Conservation (phyloP, 2,888 invertebrate genomes). For the Ennomos quercinarius region DNA sequence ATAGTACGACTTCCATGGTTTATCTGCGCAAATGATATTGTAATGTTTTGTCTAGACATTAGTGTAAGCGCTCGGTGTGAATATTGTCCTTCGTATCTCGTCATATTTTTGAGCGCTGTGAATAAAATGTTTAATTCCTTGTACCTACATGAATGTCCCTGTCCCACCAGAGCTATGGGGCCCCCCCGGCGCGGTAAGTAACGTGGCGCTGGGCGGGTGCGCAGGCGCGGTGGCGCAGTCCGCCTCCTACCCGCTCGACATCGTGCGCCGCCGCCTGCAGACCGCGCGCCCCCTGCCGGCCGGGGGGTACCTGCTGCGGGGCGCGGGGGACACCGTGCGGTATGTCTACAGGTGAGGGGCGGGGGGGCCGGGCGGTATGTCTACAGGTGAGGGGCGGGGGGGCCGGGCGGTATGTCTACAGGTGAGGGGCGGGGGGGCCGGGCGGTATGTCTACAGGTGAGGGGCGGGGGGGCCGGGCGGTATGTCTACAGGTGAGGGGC, state of each 20-base stretch:
- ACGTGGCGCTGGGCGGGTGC: slow-evolving; percentile 93
- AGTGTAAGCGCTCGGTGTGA: no score
- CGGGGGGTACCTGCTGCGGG: slow-evolving; percentile 75
- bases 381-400: slow-evolving; percentile 65
- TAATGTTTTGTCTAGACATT: no score
- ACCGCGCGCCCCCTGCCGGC: slow-evolving; percentile 79
- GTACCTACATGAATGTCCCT: no score
- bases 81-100: no score
- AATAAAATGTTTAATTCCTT: no score
- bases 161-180: no score
- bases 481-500: slow-evolving; percentile 1
- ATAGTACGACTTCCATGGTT: no score
- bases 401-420: slow-evolving; percentile 1
- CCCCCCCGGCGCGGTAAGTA: slow-evolving; percentile 79
- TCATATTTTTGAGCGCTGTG: no score
- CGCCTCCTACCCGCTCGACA: slow-evolving; percentile 98
- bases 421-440: slow-evolving; percentile 54
- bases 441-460: slow-evolving; percentile 79
- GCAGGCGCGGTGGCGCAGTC: slow-evolving; percentile 98
- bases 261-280: slow-evolving; percentile 90
- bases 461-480: not conserved
- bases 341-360: not conserved
- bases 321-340: slow-evolving; percentile 17
- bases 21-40: no score
- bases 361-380: no score